A percentile compares a stretch with the other conserved stretches of the same genome.
phyloP scores from a whole-genome alignment of 2,888 invertebrate species.

The Herminia tarsipennalis region DNA sequence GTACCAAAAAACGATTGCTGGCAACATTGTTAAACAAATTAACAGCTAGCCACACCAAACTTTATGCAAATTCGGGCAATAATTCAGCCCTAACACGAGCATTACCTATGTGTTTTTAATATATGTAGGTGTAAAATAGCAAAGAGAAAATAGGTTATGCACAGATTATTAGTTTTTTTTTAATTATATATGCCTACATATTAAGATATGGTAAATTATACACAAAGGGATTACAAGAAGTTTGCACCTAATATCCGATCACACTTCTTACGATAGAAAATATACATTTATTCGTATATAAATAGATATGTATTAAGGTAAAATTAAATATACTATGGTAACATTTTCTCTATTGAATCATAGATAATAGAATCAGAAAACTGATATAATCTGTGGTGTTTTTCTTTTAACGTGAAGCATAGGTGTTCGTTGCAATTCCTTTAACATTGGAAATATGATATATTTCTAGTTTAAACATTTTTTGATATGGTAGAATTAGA shows the following conservation, averaged over 20 bases:
- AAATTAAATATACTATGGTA: slow-evolving; percentile 79
- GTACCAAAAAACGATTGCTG: slow-evolving; percentile 56
- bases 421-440: slow-evolving; percentile 1
- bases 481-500: slow-evolving; percentile 26
- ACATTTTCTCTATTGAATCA: slow-evolving; percentile 73
- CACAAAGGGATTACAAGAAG: slow-evolving; percentile 57
- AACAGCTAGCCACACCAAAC: slow-evolving; percentile 69
- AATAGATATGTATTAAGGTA: slow-evolving; percentile 75
- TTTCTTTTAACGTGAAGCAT: slow-evolving; percentile 28
- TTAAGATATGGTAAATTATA: slow-evolving; percentile 67
- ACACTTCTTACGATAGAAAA: slow-evolving; percentile 70
- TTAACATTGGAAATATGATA: not conserved
- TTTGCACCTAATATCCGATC: slow-evolving; percentile 68
- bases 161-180: slow-evolving; percentile 26
- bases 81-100: slow-evolving; percentile 38
- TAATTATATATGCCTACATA: slow-evolving; percentile 43
- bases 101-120: slow-evolving; percentile 32
- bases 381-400: slow-evolving; percentile 17
- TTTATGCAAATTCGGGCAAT: slow-evolving; percentile 53
- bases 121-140: slow-evolving; percentile 30
- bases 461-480: slow-evolving; percentile 8
- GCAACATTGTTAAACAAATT: slow-evolving; percentile 60
- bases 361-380: slow-evolving; percentile 38
- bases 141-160: slow-evolving; percentile 24
- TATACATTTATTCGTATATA: slow-evolving; percentile 73